phyloP scores from a whole-genome alignment of 2,797 vertebrate species.

The Protonibea diacanthus region DNA sequence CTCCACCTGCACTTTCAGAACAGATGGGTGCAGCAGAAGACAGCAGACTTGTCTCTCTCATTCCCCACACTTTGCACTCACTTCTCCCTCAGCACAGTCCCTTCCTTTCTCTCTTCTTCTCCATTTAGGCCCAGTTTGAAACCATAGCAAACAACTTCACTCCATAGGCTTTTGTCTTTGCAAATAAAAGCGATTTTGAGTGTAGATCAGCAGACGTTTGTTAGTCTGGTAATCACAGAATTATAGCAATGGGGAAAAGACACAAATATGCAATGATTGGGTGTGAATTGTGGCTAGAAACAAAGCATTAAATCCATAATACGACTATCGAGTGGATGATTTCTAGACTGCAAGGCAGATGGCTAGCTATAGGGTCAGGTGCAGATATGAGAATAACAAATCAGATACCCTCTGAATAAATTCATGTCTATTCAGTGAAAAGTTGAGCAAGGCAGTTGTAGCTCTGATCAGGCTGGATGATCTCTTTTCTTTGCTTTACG shows the following conservation, averaged over 20 bases:
- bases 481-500: constrained; percentile 15
- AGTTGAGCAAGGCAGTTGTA: constrained; percentile 26
- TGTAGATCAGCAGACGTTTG: constrained; percentile 30
- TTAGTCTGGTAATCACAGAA: constrained; percentile 29
- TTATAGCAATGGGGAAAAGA: constrained; percentile 17
- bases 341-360: constrained; percentile 75
- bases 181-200: constrained; percentile 61
- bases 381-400: constrained; percentile 80
- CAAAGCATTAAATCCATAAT: constrained; percentile 63
- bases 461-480: constrained; percentile 21
- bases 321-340: constrained; percentile 57
- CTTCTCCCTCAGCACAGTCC: constrained; percentile 56
- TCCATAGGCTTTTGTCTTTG: constrained; percentile 69
- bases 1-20: constrained; percentile 89
- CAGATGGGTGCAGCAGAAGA: constrained; percentile 88
- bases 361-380: constrained; percentile 78
- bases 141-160: constrained; percentile 61
- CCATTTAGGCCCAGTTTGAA: constrained; percentile 57
- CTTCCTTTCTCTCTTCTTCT: constrained; percentile 59
- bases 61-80: constrained; percentile 70
- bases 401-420: constrained; percentile 63
- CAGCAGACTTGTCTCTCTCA: constrained; percentile 80
- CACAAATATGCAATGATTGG: constrained; percentile 54
- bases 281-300: constrained; percentile 50
- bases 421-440: constrained; percentile 36